phyloP scores from a whole-genome alignment of 2,797 vertebrate species.

The Astyanax mexicanus region DNA sequence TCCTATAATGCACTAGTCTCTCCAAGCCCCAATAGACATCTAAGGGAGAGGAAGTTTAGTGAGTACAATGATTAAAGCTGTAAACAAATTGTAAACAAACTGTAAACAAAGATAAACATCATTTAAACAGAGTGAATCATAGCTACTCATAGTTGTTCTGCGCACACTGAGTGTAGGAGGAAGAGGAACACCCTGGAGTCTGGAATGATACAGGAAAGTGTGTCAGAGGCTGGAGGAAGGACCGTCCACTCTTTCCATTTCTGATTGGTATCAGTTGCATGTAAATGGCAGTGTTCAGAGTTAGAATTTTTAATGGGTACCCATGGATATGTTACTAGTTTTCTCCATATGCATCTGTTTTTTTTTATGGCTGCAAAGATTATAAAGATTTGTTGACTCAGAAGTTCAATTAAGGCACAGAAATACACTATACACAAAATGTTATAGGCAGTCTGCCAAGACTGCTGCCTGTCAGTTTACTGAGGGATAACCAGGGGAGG shows the following conservation, averaged over 20 bases:
- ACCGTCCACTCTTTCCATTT: not conserved
- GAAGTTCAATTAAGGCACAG: no score
- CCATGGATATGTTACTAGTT: no score
- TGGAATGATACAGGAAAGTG: not conserved
- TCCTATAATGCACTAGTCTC: no score
- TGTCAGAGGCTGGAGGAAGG: not conserved
- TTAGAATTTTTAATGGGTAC: no score
- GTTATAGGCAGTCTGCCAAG: no score
- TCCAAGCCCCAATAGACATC: no score
- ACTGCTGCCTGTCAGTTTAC: no score
- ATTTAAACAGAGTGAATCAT: slow-evolving; percentile 28
- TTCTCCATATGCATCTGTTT: no score
- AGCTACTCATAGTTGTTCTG: not conserved
- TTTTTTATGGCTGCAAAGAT: no score
- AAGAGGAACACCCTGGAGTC: not conserved
- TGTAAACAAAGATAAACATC: slow-evolving; percentile 12
- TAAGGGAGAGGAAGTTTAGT: not conserved
- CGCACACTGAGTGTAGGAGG: not conserved
- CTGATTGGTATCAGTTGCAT: not conserved
- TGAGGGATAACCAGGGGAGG: no score
- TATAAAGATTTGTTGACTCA: no score
- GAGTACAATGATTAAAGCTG: not conserved
- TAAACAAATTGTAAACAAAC: not conserved
- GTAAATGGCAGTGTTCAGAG: not conserved
- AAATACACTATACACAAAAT: no score